These are phyloP conservation scores for Lampropteryx suffumata DNA, from an alignment of 2,888 invertebrate species.

Conservation along the genomic window DNA sequence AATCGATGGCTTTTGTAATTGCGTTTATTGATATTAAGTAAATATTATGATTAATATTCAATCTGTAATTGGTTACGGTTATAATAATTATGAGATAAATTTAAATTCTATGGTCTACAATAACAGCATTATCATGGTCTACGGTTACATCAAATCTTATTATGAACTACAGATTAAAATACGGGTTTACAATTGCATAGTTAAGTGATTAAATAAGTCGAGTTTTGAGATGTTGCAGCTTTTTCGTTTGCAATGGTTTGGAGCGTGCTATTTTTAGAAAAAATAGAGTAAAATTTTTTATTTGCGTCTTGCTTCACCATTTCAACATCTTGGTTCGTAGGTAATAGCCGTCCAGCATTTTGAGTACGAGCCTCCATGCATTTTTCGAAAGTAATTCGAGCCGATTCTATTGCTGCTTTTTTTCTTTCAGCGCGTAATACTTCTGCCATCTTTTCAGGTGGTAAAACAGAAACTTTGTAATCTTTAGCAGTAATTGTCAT, in stretches of 20 bases:
- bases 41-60: conserved; percentile 15
- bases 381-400: conserved; percentile 2
- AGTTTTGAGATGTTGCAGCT: conserved; percentile 4
- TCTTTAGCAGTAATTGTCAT: conserved; percentile 9
- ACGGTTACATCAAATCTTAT: background rate
- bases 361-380: background rate
- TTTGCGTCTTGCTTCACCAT: too few species aligned
- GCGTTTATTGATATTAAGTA: conserved; percentile 20
- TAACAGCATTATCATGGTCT: conserved; percentile 2
- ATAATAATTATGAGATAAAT: conserved; percentile 2
- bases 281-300: too few species aligned
- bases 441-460: background rate
- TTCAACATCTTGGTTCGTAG: background rate
- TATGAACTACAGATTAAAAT: conserved; percentile 2
- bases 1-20: conserved; percentile 15
- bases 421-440: background rate
- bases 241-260: background rate
- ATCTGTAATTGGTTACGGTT: conserved; percentile 4
- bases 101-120: conserved; percentile 5
- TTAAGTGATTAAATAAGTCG: conserved; percentile 13
- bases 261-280: background rate
- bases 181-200: background rate
- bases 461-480: background rate
- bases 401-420: background rate
- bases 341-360: background rate